Evolutionary conservation across 2,797 vertebrate genomes (phyloP).

Genomic region (Oceanodroma leucorhoa): DNA sequence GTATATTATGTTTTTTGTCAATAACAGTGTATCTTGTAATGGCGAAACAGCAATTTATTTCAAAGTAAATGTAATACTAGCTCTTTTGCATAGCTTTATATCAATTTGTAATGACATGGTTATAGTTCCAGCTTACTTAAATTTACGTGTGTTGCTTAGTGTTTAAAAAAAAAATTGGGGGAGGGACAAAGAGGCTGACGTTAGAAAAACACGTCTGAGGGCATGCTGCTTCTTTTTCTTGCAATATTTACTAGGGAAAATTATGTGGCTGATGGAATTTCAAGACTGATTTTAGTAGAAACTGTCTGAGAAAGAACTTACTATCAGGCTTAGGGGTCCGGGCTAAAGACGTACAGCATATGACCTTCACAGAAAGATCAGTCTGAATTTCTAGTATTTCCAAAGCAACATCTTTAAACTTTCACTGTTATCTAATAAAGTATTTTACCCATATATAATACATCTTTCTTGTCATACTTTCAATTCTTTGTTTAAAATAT

Average conservation of each 20-base stretch:
- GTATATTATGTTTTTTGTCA: neutral
- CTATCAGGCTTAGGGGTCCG: neutral
- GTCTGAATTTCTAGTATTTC: neutral
- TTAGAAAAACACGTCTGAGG: neutral
- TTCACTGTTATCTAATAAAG: neutral
- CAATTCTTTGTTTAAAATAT: neutral
- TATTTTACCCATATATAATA: neutral
- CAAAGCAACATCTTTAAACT: neutral
- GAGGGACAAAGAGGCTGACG: neutral
- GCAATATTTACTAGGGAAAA: neutral
- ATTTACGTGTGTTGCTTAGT: neutral
- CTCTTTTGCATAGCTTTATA: neutral
- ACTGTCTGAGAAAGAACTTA: neutral
- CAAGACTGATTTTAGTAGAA: neutral
- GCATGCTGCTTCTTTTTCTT: neutral
- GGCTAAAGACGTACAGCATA: neutral
- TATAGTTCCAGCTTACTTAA: neutral
- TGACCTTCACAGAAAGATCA: neutral
- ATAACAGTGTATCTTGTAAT: neutral
- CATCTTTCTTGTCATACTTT: neutral
- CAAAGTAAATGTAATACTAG: neutral
- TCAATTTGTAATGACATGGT: neutral
- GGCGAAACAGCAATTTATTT: neutral
- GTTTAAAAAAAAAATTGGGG: neutral
- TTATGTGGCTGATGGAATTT: neutral